Evolutionary conservation across 2,113 vertebrate genomes (phyloP).

Genomic region (Aptenodytes forsteri): DNA sequence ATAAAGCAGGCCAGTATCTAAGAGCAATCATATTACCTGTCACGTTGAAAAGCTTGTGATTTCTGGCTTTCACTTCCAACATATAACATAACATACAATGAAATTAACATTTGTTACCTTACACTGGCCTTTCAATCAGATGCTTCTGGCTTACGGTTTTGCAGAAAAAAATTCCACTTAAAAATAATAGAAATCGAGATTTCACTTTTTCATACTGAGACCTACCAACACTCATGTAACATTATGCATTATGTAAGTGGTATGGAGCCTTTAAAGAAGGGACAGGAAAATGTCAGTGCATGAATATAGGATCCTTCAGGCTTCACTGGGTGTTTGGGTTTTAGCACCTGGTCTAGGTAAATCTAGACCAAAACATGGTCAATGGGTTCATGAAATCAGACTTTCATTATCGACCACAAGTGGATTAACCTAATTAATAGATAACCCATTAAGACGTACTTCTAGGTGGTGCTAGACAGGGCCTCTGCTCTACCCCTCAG

Average conservation of each 20-base stretch:
- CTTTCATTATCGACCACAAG: neutral
- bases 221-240: neutral
- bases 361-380: neutral
- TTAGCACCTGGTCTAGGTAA: neutral
- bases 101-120: conserved; percentile 41
- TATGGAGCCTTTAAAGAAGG: neutral
- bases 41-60: conserved; percentile 41
- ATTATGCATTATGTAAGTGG: neutral
- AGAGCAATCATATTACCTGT: conserved; percentile 20
- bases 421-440: neutral
- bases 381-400: neutral
- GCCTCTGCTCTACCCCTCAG: neutral
- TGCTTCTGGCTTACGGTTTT: neutral
- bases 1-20: conserved; percentile 20
- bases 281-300: neutral
- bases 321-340: neutral
- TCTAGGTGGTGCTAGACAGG: neutral
- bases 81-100: neutral
- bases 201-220: neutral
- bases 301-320: neutral
- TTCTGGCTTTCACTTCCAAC: conserved; percentile 28
- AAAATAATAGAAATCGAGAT: conserved; percentile 45
- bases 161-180: neutral
- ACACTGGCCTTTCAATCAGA: conserved; percentile 3
- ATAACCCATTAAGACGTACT: neutral